Evolutionary conservation across 1,140 invertebrate species (phyloP), one percentile per base, ranked within the genome.

Genomic region (Cotesia glomerata): DNA sequence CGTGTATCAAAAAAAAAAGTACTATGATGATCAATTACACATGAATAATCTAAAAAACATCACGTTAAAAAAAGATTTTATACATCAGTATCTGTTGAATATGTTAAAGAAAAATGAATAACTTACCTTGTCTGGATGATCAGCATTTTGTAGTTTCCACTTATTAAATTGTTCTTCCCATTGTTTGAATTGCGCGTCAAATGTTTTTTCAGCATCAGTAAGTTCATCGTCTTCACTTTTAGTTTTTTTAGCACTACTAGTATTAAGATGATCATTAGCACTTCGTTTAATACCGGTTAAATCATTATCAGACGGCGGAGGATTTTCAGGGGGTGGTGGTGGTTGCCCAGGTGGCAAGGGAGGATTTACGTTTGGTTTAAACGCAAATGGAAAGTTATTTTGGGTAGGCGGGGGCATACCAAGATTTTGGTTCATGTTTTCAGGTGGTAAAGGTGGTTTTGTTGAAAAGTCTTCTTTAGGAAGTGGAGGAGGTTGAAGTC

Each of bases 141-240:
- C 93, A 18, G 91, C 91, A 87, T 95, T 95, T 79, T 94, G 92
- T 72, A 91, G 89, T 82, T 93, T 94, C 94, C 94, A 96, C 76
- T 92, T 92, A 76, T 93, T 91, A 80, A 95, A 95, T 78, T 95
- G 92, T 74, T 92, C 90, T 84, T 96, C 94, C 94, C 94, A 96
- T 78, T 93, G 91, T 80, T 91, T 90, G 80, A 96, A 95, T 79
- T 95, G 91, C 68, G 91, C 90, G 80, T 95, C 93, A 86, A 96
- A 95, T 58, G 90, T 90, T 82, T 91, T 92, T 81, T 95, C 93
- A 75, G 93, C 91, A 79, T 93, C 91, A 5, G 90, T 88, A 32
- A 91, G 79, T 76, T 89, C 88, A 72, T 88, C 86, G 49, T 86
- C 82, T 65, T 84, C 83, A 36, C 80, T 74, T 76, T 81, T 85